phyloP scores from a whole-genome alignment of 2,113 vertebrate genomes.

The Naja naja region DNA sequence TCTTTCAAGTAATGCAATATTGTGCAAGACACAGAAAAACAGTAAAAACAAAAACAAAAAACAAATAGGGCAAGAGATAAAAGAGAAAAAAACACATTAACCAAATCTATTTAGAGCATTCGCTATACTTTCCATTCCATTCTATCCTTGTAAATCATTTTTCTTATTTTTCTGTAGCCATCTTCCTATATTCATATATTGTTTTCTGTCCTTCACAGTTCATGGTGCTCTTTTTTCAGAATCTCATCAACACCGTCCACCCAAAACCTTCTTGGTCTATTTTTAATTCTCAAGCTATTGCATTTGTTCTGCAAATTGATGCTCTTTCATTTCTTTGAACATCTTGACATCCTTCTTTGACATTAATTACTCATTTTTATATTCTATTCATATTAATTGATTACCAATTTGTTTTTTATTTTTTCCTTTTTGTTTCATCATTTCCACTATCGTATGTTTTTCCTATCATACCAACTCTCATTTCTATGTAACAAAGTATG shows the following conservation, averaged over 20 bases:
- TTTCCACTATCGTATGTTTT: background rate
- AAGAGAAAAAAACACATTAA: background rate
- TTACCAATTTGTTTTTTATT: background rate
- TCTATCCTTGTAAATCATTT: background rate
- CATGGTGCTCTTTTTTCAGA: background rate
- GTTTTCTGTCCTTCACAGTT: background rate
- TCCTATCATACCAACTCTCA: background rate
- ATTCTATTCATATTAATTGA: background rate
- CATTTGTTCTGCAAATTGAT: background rate
- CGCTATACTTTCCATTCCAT: background rate
- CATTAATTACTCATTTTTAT: background rate
- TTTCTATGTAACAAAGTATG: background rate
- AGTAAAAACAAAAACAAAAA: no score
- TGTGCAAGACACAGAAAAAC: background rate
- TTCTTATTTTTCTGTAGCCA: background rate
- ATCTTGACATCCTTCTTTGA: background rate
- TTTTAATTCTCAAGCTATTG: background rate
- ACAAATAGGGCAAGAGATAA: background rate
- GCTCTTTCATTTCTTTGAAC: background rate
- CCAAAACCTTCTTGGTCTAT: background rate
- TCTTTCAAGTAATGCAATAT: background rate
- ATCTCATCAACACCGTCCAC: background rate
- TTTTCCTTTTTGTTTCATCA: background rate
- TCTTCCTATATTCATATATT: background rate
- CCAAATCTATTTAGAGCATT: background rate